phyloP scores from a whole-genome alignment of 2,888 invertebrate species.

The Drosophila dives region DNA sequence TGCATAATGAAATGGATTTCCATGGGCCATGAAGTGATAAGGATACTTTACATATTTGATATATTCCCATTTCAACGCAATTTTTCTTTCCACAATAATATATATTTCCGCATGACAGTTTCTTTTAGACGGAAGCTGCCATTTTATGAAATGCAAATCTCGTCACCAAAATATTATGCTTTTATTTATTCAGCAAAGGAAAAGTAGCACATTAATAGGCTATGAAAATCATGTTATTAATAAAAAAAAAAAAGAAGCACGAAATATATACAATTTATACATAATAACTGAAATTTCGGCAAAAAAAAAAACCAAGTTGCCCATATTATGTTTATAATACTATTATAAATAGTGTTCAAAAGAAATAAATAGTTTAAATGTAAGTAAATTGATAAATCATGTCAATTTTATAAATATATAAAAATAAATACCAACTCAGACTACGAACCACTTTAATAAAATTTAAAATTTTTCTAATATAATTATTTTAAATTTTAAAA shows the following conservation, averaged over 20 bases:
- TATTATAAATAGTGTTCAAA: background rate
- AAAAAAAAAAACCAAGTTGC: background rate
- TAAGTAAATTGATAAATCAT: background rate
- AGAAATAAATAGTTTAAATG: background rate
- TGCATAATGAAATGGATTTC: conserved; percentile 71
- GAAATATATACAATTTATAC: background rate
- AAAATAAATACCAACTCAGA: background rate
- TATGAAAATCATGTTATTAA: background rate
- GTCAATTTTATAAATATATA: background rate
- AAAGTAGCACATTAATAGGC: conserved; percentile 4
- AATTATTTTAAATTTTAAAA: background rate
- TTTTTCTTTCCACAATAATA: conserved; percentile 14
- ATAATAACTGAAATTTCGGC: background rate
- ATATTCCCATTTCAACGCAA: conserved; percentile 16
- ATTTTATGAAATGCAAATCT: conserved; percentile 43
- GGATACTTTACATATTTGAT: conserved; percentile 51
- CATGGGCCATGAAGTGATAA: conserved; percentile 46
- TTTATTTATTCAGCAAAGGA: conserved; percentile 6
- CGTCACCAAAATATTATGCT: conserved; percentile 2
- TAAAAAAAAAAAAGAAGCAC: too few relatives aligned
- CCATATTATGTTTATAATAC: background rate
- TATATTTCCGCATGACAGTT: conserved; percentile 24
- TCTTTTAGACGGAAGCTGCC: conserved; percentile 12
- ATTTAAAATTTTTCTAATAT: background rate
- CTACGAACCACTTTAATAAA: background rate